phyloP scores from a whole-genome alignment of 1,140 invertebrate species.

The Dendroctonus valens region DNA sequence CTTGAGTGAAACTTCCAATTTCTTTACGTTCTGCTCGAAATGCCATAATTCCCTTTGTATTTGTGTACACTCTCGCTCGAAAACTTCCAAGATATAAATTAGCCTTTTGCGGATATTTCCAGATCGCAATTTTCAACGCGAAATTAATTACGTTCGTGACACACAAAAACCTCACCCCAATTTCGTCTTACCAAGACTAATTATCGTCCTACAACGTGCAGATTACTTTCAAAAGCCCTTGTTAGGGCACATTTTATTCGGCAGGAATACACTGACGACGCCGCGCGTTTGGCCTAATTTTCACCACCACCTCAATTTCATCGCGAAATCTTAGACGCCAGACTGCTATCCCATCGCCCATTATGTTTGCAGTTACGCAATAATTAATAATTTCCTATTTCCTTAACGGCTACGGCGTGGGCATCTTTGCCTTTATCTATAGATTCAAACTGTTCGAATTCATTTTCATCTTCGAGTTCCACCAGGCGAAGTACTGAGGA shows the following conservation, averaged over 20 bases:
- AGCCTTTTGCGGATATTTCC: slow-evolving; percentile 27
- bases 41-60: slow-evolving; percentile 8
- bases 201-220: slow-evolving; percentile 34
- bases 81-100: slow-evolving; percentile 25
- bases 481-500: no score
- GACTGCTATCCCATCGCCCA: neutral
- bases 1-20: slow-evolving; percentile 1
- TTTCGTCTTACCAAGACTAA: slow-evolving; percentile 30
- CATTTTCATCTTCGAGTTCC: no score
- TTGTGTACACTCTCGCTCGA: slow-evolving; percentile 14
- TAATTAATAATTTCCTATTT: no score
- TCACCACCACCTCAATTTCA: slow-evolving; percentile 15
- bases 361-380: no score
- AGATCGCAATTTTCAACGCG: slow-evolving; percentile 22
- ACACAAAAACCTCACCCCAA: slow-evolving; percentile 31
- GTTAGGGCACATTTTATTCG: slow-evolving; percentile 29
- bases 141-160: slow-evolving; percentile 34
- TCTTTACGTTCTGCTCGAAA: slow-evolving; percentile 1
- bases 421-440: no score
- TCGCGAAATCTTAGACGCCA: slow-evolving; percentile 21
- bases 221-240: slow-evolving; percentile 32
- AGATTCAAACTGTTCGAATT: no score
- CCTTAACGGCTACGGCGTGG: no score
- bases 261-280: slow-evolving; percentile 6
- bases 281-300: slow-evolving; percentile 19